Evolutionary conservation across 2,113 vertebrate species (phyloP).

Genomic region (Hippolais icterina): DNA sequence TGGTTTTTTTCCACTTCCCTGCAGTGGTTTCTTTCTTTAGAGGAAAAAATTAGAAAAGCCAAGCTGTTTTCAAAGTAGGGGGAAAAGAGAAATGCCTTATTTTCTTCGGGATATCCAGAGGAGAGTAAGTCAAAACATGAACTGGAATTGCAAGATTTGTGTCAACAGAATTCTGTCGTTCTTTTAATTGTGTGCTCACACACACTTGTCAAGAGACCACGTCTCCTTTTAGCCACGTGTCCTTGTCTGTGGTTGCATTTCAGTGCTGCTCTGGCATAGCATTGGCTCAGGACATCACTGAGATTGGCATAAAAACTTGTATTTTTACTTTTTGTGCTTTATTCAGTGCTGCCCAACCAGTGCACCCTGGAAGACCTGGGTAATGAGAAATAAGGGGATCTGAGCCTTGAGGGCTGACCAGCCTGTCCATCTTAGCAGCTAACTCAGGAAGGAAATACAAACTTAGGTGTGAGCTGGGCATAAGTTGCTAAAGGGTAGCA

Average conservation of each 20-base stretch:
- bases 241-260: neutral
- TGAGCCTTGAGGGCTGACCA: neutral
- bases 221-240: neutral
- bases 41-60: neutral
- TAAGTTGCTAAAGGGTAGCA: neutral
- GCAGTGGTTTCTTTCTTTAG: neutral
- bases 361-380: neutral
- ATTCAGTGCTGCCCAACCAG: neutral
- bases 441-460: neutral
- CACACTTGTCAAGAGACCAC: neutral
- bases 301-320: neutral
- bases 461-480: neutral
- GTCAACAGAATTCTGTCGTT: neutral
- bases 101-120: neutral
- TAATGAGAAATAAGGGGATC: neutral
- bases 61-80: neutral
- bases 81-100: neutral
- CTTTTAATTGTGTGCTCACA: neutral
- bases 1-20: neutral
- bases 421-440: neutral
- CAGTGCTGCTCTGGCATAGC: neutral
- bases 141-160: neutral
- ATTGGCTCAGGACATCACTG: neutral
- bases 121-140: neutral
- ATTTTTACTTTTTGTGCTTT: neutral